Conservation (phyloP, 1,140 invertebrate genomes). For the Grapholita molesta region DNA sequence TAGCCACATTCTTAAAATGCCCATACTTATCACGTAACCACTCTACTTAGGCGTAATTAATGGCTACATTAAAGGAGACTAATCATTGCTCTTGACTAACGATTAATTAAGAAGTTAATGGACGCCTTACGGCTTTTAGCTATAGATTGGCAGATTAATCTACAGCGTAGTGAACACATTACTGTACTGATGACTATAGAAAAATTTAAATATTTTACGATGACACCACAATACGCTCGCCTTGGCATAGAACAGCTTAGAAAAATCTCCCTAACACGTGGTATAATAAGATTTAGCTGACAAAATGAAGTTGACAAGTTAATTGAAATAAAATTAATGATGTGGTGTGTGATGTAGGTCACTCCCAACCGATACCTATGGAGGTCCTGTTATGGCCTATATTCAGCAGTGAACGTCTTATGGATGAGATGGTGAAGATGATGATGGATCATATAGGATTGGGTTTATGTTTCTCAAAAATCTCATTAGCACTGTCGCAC, state of each 20-base stretch:
- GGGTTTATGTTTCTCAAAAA: not conserved
- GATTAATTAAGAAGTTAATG: not conserved
- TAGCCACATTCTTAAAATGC: conserved; percentile 2
- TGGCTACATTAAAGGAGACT: not conserved
- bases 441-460: too few relatives aligned
- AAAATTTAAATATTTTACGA: not conserved
- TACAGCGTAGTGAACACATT: not conserved
- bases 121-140: not conserved
- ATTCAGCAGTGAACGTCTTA: too few relatives aligned
- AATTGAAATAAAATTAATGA: conserved; percentile 12
- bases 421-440: too few relatives aligned
- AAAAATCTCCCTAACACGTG: not conserved
- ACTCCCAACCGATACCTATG: too few relatives aligned
- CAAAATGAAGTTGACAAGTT: conserved; percentile 2
- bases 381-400: too few relatives aligned
- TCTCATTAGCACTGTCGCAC: not conserved
- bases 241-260: not conserved
- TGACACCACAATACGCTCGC: not conserved
- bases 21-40: not conserved
- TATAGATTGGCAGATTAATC: not conserved
- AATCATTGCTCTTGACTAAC: not conserved
- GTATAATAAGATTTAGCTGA: not conserved
- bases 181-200: too few relatives aligned
- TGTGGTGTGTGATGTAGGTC: too few relatives aligned
- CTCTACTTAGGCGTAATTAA: not conserved